Percentiles rank a stretch among this genome's conserved stretches.
Evolutionary conservation across 2,113 vertebrate species (phyloP).

Genomic region (Menura novaehollandiae): DNA sequence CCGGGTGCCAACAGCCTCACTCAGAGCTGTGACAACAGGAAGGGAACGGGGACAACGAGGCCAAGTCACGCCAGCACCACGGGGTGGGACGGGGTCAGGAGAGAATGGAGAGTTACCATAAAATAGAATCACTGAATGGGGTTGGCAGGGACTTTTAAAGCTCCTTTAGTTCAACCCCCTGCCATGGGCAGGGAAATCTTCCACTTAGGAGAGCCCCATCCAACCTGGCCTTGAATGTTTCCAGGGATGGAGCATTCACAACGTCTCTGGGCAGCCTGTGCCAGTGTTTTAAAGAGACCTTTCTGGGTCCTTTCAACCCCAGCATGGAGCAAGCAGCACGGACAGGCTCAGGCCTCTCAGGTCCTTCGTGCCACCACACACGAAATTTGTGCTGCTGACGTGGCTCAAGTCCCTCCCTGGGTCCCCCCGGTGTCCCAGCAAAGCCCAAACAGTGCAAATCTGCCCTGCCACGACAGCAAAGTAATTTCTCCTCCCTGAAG

Average conservation of each 20-base stretch:
- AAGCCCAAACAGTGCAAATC: neutral
- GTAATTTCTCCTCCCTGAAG: neutral
- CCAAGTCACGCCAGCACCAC: neutral
- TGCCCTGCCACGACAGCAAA: neutral
- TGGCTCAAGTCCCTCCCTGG: neutral
- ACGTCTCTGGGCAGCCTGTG: neutral
- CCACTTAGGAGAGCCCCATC: neutral
- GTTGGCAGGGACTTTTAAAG: neutral
- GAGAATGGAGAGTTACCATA: neutral
- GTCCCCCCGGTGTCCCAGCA: neutral
- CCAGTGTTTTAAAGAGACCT: neutral
- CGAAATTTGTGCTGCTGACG: rapidly evolving
- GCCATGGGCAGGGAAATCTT: neutral
- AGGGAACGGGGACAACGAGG: rapidly evolving
- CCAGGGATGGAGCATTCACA: neutral
- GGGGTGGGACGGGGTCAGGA: rapidly evolving
- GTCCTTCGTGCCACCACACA: rapidly evolving
- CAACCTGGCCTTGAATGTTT: neutral
- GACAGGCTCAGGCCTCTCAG: neutral
- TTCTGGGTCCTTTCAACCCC: neutral
- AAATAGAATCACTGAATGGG: neutral
- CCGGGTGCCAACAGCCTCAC: rapidly evolving
- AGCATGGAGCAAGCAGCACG: rapidly evolving
- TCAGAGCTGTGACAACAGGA: neutral
- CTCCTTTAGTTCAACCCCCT: neutral